Evolutionary conservation across 1,140 invertebrate species (phyloP).

Genomic region (Sitodiplosis mosellana): DNA sequence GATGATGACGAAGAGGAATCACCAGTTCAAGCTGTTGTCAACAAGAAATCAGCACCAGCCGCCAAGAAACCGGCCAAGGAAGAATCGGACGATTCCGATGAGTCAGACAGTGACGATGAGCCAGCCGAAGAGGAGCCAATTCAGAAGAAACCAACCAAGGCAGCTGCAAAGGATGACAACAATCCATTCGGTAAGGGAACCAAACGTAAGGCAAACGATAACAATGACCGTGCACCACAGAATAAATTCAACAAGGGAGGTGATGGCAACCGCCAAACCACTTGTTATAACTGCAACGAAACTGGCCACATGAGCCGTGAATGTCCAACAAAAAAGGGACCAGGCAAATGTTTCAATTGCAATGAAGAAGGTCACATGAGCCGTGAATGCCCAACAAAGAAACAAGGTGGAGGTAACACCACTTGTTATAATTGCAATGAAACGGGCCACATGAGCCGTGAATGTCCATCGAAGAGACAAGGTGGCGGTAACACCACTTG

Average conservation of each 20-base stretch:
- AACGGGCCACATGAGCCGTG: not conserved
- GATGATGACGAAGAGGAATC: not conserved
- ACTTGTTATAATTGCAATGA: not conserved
- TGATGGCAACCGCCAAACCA: not conserved
- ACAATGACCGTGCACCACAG: not conserved
- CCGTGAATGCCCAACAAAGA: not conserved
- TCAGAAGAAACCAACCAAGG: not conserved
- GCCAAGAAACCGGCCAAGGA: not conserved
- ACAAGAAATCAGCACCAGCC: slow-evolving; percentile 4
- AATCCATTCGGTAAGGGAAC: not conserved
- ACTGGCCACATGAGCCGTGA: not conserved
- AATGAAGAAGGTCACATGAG: not conserved
- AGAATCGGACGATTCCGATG: slow-evolving; percentile 2
- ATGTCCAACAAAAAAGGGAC: not conserved
- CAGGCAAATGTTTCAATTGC: not conserved
- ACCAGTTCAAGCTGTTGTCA: slow-evolving; percentile 7
- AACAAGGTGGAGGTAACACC: not conserved
- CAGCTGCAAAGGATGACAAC: not conserved
- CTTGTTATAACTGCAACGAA: not conserved
- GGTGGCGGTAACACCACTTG: not conserved
- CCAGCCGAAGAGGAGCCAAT: not conserved
- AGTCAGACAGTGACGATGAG: slow-evolving; percentile 2
- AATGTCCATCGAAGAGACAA: not conserved
- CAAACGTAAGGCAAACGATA: not conserved
- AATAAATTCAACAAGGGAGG: not conserved